These are phyloP conservation scores for Heloderma charlesbogerti DNA, from an alignment of 2,113 vertebrate genomes.

Conservation along the genomic window DNA sequence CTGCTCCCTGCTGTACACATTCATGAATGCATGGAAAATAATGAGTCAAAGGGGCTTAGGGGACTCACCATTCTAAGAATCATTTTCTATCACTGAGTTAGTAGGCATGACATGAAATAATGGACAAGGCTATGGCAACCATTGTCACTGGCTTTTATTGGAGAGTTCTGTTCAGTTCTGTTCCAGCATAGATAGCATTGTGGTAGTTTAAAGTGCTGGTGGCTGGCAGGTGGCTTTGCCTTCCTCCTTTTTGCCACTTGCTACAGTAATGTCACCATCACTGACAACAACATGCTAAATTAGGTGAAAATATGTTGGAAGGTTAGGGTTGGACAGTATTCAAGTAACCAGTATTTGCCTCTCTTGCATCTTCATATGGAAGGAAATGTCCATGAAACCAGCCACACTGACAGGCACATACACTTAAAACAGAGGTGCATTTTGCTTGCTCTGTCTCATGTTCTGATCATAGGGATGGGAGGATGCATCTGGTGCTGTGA, in stretches of 20 bases:
- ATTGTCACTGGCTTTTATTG: neutral
- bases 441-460: neutral
- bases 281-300: neutral
- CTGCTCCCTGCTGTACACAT: neutral
- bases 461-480: neutral
- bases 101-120: neutral
- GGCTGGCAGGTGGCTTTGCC: neutral
- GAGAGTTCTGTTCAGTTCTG: neutral
- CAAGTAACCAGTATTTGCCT: neutral
- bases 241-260: neutral
- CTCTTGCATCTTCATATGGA: neutral
- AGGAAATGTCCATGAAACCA: neutral
- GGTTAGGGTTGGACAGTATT: neutral
- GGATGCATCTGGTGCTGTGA: neutral
- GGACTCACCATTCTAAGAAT: neutral
- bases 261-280: neutral
- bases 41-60: neutral
- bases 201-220: neutral
- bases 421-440: neutral
- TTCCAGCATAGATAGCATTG: neutral
- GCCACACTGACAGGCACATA: neutral
- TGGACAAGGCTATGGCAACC: neutral
- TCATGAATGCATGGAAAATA: neutral
- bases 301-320: neutral
- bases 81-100: neutral